Evolutionary conservation across 2,797 vertebrate species (phyloP), one percentile per base, ranked within the genome.

Genomic region (Sparidentex hasta): DNA sequence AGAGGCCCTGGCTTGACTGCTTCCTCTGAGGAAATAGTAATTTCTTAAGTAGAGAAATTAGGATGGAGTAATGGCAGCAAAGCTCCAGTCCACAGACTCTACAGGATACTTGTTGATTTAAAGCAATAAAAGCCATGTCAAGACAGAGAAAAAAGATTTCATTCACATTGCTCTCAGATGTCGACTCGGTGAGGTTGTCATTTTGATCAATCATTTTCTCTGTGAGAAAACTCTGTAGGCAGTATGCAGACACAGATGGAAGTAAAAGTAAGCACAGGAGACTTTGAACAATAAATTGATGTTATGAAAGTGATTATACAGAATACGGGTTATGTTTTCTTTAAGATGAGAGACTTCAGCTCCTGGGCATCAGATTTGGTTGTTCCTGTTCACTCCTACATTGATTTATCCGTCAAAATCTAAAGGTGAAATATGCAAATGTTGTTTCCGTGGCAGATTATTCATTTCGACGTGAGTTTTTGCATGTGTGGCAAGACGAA

Each of bases 341-440:
- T 55, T 25, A 68, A 47, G 29, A 52, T 47, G 51, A 2, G 4
- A 29, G 38, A 44, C 69, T 44, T 65, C 52, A 7, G 71, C 78
- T 81, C 18, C 41, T 63, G 38, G 70, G 71, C 81, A 1, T 68
- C 72, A 65, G 38, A 69, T 71, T 74, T 21, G 75, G 48, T 62
- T n/a, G 7, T 52, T 71, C 43, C 3, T 12, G 47, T 61, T 80
- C 59, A 27, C 38, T 2, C 55, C 21, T 18, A 1, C 47, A 69
- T 76, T 50, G 81, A 86, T 83, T 80, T 59, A 58, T 58, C 38
- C 69, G 77, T 89, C 74, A 78, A 41, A 81, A 61, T 65, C 38
- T 61, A n/a, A 23, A 3, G n/a, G 2, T 38, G 20, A 58, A 51
- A 78, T 47, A 50, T 7, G 21, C 68, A 27, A 21, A 27, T 80